Percentiles rank a stretch among this genome's conserved stretches.
phyloP scores from a whole-genome alignment of 2,113 vertebrate species.

The Aptenodytes patagonicus region DNA sequence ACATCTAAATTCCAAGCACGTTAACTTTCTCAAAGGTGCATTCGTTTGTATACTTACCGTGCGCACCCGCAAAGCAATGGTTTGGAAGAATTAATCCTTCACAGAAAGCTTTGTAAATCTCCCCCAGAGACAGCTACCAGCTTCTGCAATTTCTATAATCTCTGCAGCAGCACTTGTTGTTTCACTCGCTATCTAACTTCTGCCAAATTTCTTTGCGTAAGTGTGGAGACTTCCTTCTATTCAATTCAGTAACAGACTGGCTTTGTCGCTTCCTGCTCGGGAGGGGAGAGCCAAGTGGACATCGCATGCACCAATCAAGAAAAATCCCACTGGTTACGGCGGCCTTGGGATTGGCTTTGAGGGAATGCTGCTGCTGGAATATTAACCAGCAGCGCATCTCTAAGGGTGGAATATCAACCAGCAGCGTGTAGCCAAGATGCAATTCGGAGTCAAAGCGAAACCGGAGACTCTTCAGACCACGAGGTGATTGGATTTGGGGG shows the following conservation, averaged over 20 bases:
- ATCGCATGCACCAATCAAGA: conserved; percentile 39
- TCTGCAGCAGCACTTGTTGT: conserved; percentile 51
- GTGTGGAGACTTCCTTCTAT: conserved; percentile 84
- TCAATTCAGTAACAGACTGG: conserved; percentile 73
- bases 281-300: conserved; percentile 33
- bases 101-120: background rate
- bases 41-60: background rate
- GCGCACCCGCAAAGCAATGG: background rate
- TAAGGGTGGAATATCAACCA: background rate
- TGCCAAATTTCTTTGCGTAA: conserved; percentile 80
- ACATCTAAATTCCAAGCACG: background rate
- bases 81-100: conserved; percentile 10
- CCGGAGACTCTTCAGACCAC: fast-evolving
- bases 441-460: fast-evolving
- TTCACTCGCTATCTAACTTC: conserved; percentile 44
- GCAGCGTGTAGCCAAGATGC: background rate
- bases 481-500: background rate
- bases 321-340: background rate
- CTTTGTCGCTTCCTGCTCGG: conserved; percentile 74
- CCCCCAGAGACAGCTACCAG: background rate
- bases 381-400: background rate
- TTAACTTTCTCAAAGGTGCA: background rate
- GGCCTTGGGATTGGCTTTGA: background rate
- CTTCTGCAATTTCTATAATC: background rate
- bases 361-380: background rate